Base-by-base conservation (phyloP, 2,797 vertebrate species). In the Pangasius krempfi region DNA sequence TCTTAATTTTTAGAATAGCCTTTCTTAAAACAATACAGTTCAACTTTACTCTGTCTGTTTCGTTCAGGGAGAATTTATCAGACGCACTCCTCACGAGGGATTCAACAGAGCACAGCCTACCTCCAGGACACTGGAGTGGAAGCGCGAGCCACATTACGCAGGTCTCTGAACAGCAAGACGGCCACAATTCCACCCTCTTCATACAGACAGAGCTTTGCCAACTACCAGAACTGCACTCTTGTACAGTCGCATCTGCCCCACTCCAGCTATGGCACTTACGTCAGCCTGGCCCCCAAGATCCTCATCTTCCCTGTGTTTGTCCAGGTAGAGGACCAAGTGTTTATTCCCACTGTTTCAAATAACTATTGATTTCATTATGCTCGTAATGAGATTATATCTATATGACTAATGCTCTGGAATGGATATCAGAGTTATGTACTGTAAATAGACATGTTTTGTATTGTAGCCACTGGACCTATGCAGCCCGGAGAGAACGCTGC, bases 221-320 rank as follows among this genome's bases (percentile, higher is more conserved):
- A 97, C 93, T 97, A 98, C 95, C 97, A 98, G 95, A 98, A 98
- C 94, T 98, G 97, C 91, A 96, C 97, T 16, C 95, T 97, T 0
- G 94, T 98, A 93, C 96, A 97, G 90, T 97, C 97, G 0, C 97
- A 97, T 37, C 80, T 95, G 68, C 96, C 97, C 0, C 96, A 96
- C 90, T 95, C 96, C 5, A 95, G 94, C 89, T 98, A 97, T 0
- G 97, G 97, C 92, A 96, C 96, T 2, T 98, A 97, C 0, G 93
- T 96, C 88, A 96, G 96, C 0, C 94, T 97, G 91, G 94, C 96
- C 2, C 97, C 97, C 88, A 98, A 97, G 83, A 97, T 98, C 64
- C 95, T 98, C 92, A 97, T 98, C 89, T 99, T 98, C 93, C 97
- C 97, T 0, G 92, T 98, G 87, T 98, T 96, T 0, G 97, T 98